Evolutionary conservation across 37 sponge, comb jelly and placozoan species (phyloP).

Genomic region (Geodia barretti): DNA sequence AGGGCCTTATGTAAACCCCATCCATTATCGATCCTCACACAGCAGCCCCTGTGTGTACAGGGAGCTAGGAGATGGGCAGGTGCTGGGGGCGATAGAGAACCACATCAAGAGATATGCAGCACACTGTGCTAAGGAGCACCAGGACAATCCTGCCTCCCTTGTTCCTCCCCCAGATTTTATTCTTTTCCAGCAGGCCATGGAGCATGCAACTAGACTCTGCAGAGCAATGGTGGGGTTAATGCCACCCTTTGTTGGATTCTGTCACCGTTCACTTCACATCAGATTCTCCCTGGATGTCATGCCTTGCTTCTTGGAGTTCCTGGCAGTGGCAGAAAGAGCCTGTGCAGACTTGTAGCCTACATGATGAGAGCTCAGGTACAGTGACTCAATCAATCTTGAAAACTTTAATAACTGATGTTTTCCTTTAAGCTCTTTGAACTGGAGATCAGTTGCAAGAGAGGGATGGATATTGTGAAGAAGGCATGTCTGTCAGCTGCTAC

Average conservation of each 20-base stretch:
- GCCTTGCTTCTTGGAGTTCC: slow-evolving; percentile 45
- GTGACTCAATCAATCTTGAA: no score
- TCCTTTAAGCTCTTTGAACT: background rate
- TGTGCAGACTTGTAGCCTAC: slow-evolving; percentile 49
- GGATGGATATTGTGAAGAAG: slow-evolving; percentile 19
- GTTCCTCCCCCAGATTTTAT: slow-evolving; percentile 10
- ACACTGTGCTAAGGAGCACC: background rate
- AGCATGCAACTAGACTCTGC: slow-evolving; percentile 63
- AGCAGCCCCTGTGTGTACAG: background rate
- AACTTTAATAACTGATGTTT: no score
- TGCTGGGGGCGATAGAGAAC: slow-evolving; percentile 33
- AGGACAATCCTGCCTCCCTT: background rate
- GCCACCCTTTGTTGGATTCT: no score
- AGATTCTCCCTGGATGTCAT: slow-evolving; percentile 57
- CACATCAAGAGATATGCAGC: slow-evolving; percentile 1
- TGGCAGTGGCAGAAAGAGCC: slow-evolving; percentile 65
- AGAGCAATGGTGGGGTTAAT: slow-evolving; percentile 64
- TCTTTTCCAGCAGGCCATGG: slow-evolving; percentile 40
- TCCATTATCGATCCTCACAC: background rate
- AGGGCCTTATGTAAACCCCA: background rate
- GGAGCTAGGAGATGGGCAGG: slow-evolving; percentile 69
- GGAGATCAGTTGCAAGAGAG: no score
- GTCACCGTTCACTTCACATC: background rate
- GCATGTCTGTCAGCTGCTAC: slow-evolving; percentile 59
- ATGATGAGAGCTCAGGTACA: slow-evolving; percentile 48